Base-by-base conservation (phyloP, 2,888 invertebrate genomes). In the Phorcus lineatus region DNA sequence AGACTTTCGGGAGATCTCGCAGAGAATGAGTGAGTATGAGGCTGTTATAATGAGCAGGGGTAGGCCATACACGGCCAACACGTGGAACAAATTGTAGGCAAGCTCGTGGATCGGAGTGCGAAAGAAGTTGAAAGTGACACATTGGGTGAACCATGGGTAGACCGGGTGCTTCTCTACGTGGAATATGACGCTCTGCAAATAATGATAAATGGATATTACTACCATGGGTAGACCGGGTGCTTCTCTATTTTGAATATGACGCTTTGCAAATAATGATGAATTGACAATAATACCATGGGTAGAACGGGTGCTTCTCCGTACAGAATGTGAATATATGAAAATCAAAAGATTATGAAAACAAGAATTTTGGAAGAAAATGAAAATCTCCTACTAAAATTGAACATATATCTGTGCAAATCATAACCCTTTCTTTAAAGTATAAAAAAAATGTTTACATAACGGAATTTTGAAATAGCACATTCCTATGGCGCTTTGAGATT, bases 1-100 rank as follows among this genome's bases (percentile, higher is more conserved):
- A 93, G 90, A 97, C 96, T 81, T 97, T 96, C 79, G 95, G n/a
- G 95, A 96, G 85, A 98, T 97, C 94, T 97, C 97, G 80, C 96
- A 93, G 54, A 98, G 94, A 83, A 98, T 98, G 76, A 97, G 96
- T 0, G 96, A 95, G 89, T 98, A 98, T 90, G 97, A 97, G 91
- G 96, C 96, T 85, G 97, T 95, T 85, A 98, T 97, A 78, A 97
- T 96, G 80, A 96, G 93, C 78, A 98, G 94, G 0, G 98, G 98
- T 55, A 97, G 94, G 67, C 96, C 95, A 93, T 98, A 98, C 96
- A 98, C 97, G 91, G 96, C 95, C 74, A 96, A 92, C 96, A 97
- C 96, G 87, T 96, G 96, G 88, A 97, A 95, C 13, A 97, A 94
- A 89, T 96, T 96, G 94, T 98, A 98, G 11, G 95, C 95, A 83